Evolutionary conservation across 2,888 invertebrate genomes (phyloP).

Genomic region (Clusia tigrina): DNA sequence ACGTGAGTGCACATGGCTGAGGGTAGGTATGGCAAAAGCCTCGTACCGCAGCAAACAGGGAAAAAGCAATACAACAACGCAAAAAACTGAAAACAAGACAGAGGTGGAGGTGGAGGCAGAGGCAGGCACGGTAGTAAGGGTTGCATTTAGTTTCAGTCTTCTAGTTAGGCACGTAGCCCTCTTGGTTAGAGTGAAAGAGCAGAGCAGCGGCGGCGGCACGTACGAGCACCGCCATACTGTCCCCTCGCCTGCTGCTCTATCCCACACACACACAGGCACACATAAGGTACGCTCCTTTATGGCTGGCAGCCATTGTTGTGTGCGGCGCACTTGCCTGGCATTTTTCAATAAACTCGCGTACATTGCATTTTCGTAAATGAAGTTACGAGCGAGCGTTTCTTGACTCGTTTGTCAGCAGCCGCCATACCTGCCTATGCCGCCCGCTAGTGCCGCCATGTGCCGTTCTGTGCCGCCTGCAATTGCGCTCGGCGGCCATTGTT

Average conservation of each 20-base stretch:
- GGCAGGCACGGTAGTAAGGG: not conserved
- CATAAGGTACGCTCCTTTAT: not conserved
- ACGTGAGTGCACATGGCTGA: not conserved
- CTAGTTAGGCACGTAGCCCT: not conserved
- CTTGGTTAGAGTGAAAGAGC: not conserved
- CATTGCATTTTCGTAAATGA: conserved; percentile 17
- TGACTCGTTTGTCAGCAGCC: not conserved
- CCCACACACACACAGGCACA: not conserved
- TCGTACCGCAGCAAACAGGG: no score
- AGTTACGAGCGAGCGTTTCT: not conserved
- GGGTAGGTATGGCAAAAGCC: no score
- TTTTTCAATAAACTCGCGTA: conserved; percentile 3
- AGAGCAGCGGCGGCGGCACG: not conserved
- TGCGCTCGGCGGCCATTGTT: conserved; percentile 12
- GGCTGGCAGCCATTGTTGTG: not conserved
- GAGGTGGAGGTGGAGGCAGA: not conserved
- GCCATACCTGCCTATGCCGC: not conserved
- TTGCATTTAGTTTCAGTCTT: conserved; percentile 36
- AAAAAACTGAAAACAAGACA: not conserved
- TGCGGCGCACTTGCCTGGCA: not conserved
- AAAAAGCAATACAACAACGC: not conserved
- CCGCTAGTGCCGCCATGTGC: not conserved
- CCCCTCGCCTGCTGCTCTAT: not conserved
- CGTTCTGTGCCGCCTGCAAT: not conserved
- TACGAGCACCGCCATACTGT: not conserved